phyloP scores from a whole-genome alignment of 2,888 invertebrate genomes.

The Steinernema carpocapsae region DNA sequence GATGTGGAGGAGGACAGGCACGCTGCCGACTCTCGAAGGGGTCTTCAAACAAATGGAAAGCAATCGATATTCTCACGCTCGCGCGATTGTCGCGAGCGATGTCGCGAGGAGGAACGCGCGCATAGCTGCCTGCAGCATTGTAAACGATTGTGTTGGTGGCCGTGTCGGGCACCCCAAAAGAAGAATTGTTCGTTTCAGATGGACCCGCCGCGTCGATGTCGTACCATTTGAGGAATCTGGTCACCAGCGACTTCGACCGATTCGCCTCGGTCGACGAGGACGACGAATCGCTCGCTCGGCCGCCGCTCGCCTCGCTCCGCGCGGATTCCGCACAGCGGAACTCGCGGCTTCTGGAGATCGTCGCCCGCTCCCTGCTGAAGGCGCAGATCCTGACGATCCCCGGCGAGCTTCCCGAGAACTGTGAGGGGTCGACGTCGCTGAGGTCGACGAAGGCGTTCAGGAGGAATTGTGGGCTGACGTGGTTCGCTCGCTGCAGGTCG shows the following conservation, averaged over 20 bases:
- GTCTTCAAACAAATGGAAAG: not conserved
- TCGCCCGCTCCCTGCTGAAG: slow-evolving; percentile 28
- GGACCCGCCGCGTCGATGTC: slow-evolving; percentile 17
- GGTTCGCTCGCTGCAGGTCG: slow-evolving; percentile 44
- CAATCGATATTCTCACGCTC: slow-evolving; percentile 33
- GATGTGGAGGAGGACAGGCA: not conserved
- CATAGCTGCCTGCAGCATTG: slow-evolving; percentile 35
- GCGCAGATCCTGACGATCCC: slow-evolving; percentile 28
- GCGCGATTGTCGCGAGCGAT: not conserved
- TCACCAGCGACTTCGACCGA: slow-evolving; percentile 21
- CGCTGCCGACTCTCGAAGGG: slow-evolving; percentile 1
- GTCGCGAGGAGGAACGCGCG: slow-evolving; percentile 1
- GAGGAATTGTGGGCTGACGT: slow-evolving; percentile 28
- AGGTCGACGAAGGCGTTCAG: slow-evolving; percentile 20
- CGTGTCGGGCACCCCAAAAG: too few relatives aligned
- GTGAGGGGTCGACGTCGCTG: not conserved
- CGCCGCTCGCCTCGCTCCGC: not conserved
- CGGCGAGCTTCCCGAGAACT: not conserved
- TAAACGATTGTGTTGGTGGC: slow-evolving; percentile 8
- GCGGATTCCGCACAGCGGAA: not conserved
- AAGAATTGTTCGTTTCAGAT: slow-evolving; percentile 25
- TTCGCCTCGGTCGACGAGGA: slow-evolving; percentile 22
- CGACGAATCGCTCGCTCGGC: not conserved
- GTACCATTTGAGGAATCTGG: slow-evolving; percentile 29
- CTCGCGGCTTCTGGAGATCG: slow-evolving; percentile 29